These are phyloP conservation scores for Parnassius smintheus DNA, from an alignment of 2,888 invertebrate genomes.

Conservation along the genomic window DNA sequence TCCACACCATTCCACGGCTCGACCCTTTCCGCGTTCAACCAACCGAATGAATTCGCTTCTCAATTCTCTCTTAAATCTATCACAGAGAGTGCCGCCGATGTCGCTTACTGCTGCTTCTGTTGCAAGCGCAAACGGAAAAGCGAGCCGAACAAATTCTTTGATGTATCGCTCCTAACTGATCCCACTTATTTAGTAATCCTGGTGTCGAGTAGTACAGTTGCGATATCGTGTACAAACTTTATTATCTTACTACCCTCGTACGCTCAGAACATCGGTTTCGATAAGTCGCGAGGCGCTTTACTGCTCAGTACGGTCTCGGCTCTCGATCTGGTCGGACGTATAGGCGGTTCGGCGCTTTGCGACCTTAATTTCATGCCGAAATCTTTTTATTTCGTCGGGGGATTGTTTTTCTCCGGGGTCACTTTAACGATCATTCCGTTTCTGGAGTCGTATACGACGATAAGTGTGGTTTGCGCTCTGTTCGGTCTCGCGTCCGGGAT, in stretches of 20 bases:
- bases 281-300: slow-evolving; percentile 86
- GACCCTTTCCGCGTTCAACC: slow-evolving; percentile 87
- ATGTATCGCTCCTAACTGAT: slow-evolving; percentile 85
- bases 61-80: slow-evolving; percentile 87
- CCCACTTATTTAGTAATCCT: slow-evolving; percentile 90
- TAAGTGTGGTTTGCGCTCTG: slow-evolving; percentile 86
- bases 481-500: slow-evolving; percentile 92
- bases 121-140: slow-evolving; percentile 60
- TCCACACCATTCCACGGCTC: slow-evolving; percentile 93
- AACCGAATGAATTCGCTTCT: slow-evolving; percentile 88
- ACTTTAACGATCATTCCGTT: slow-evolving; percentile 86
- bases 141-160: slow-evolving; percentile 85
- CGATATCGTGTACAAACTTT: slow-evolving; percentile 93
- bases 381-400: slow-evolving; percentile 90
- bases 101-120: slow-evolving; percentile 68
- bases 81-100: slow-evolving; percentile 79
- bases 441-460: slow-evolving; percentile 80
- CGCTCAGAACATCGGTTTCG: slow-evolving; percentile 86
- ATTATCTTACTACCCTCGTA: slow-evolving; percentile 91
- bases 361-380: slow-evolving; percentile 90
- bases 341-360: slow-evolving; percentile 91
- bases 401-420: slow-evolving; percentile 89
- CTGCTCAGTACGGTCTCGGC: slow-evolving; percentile 90
- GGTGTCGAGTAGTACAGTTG: slow-evolving; percentile 91
- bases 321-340: slow-evolving; percentile 90